Conservation (phyloP, 2,113 vertebrate genomes). For the Phocoena phocoena region DNA sequence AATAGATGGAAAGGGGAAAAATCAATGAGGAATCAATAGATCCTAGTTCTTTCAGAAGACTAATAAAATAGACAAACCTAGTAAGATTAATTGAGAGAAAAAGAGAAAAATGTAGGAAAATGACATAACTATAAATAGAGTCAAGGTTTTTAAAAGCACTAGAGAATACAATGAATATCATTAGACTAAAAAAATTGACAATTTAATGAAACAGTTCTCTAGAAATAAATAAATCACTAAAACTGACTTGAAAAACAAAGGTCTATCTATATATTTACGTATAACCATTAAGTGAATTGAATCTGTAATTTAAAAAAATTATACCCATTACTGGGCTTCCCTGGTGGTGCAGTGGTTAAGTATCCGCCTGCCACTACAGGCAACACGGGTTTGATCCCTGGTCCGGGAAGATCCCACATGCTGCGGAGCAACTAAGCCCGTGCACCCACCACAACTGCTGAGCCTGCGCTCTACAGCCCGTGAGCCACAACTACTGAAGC, state of each 20-base stretch:
- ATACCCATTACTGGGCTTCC: neutral
- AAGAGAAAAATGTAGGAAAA: neutral
- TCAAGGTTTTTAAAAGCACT: neutral
- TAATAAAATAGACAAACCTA: neutral
- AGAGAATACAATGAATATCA: neutral
- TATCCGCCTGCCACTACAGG: too few relatives aligned
- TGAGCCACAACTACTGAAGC: too few relatives aligned
- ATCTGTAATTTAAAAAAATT: neutral
- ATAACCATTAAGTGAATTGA: slow-evolving; percentile 6
- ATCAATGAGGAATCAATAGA: neutral
- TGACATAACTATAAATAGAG: neutral
- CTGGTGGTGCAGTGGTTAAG: too few relatives aligned
- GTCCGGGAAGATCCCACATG: too few relatives aligned
- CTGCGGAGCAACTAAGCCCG: too few relatives aligned
- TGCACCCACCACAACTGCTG: too few relatives aligned
- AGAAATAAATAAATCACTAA: neutral
- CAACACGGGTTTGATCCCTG: too few relatives aligned
- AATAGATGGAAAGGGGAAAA: neutral
- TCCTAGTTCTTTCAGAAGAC: neutral
- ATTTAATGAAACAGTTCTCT: slow-evolving; percentile 9
- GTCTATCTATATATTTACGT: neutral
- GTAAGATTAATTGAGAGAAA: neutral
- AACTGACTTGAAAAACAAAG: slow-evolving; percentile 26
- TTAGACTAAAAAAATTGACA: neutral
- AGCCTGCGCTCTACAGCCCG: too few relatives aligned